These are phyloP conservation scores for Phrynocephalus forsythii DNA, from an alignment of 2,797 vertebrate genomes.

Conservation along the genomic window DNA sequence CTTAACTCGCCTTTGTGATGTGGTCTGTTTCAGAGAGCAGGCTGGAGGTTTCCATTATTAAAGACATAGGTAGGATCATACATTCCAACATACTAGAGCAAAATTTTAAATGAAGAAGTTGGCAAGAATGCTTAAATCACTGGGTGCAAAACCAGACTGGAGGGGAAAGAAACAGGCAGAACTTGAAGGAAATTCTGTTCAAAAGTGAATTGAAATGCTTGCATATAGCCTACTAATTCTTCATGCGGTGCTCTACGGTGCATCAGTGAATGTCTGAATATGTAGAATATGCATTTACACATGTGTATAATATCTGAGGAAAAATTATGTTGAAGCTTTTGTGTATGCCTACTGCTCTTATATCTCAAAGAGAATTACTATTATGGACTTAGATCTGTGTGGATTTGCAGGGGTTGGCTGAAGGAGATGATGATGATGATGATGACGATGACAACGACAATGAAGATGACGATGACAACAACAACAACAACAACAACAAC, in stretches of 20 bases:
- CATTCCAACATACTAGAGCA: slow-evolving; percentile 15
- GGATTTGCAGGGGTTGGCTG: not conserved
- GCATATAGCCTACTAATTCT: slow-evolving; percentile 17
- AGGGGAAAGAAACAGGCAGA: not conserved
- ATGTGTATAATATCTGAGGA: not conserved
- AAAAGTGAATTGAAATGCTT: slow-evolving; percentile 39
- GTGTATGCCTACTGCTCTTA: not conserved
- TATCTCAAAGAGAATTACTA: not conserved
- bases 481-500: no score
- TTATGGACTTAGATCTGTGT: not conserved
- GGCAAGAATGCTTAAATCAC: slow-evolving; percentile 24
- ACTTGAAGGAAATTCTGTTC: not conserved
- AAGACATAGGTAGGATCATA: slow-evolving; percentile 16
- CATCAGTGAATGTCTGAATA: not conserved
- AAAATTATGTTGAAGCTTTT: not conserved
- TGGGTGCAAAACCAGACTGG: not conserved
- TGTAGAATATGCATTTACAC: not conserved
- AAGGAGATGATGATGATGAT: not conserved
- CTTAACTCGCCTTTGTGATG: slow-evolving; percentile 72
- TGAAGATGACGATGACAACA: no score
- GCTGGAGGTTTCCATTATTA: slow-evolving; percentile 70
- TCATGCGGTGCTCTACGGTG: slow-evolving; percentile 6
- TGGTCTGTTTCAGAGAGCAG: slow-evolving; percentile 79
- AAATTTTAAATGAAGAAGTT: slow-evolving; percentile 37
- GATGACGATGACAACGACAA: no score